Conservation (phyloP, 2,113 vertebrate genomes). For the Lasiurus borealis region DNA sequence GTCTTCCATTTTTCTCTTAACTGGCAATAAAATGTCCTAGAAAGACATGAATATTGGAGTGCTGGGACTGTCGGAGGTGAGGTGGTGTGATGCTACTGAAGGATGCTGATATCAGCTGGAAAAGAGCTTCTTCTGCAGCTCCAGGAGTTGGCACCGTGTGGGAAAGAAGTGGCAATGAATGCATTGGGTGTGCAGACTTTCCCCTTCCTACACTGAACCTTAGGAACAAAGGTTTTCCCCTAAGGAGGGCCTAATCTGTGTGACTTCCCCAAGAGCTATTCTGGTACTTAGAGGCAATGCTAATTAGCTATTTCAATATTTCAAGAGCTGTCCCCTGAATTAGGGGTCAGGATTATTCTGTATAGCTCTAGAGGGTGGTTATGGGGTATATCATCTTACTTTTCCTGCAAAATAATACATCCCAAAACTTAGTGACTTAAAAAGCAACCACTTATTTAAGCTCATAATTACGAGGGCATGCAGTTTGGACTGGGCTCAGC, state of each 20-base stretch:
- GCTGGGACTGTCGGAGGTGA: not conserved
- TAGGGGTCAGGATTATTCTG: not conserved
- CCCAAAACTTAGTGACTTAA: not conserved
- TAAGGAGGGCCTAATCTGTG: not conserved
- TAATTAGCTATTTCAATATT: not conserved
- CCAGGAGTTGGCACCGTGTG: not conserved
- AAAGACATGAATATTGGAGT: not conserved
- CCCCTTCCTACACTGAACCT: too few species aligned
- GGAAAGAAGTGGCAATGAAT: not conserved
- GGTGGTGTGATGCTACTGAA: not conserved
- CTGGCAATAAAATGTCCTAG: not conserved
- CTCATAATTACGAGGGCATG: not conserved
- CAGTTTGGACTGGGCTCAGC: not conserved
- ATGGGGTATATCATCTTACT: not conserved
- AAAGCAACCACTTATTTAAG: not conserved
- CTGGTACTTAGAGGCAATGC: not conserved
- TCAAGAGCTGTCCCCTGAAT: not conserved
- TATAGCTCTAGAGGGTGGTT: not conserved
- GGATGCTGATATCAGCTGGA: not conserved
- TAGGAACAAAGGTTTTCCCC: not conserved
- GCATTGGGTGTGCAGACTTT: not conserved
- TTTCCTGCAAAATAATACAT: not conserved
- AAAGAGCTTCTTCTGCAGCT: not conserved
- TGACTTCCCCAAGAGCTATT: not conserved
- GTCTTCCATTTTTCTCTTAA: slow-evolving; percentile 27